phyloP scores from a whole-genome alignment of 2,113 vertebrate genomes.

The Canis aureus region DNA sequence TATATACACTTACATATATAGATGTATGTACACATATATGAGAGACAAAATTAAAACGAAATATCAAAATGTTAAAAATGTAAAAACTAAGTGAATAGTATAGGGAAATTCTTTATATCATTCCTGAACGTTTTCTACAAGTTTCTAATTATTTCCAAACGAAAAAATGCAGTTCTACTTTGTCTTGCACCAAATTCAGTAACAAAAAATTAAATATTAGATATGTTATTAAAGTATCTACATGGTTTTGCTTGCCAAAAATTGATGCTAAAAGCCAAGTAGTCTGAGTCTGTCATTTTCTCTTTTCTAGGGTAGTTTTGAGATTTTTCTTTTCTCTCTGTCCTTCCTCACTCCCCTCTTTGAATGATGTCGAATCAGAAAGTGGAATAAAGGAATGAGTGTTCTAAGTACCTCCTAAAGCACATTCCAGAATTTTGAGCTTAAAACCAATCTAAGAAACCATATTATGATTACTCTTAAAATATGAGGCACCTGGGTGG shows the following conservation, averaged over 20 bases:
- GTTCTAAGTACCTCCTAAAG: slow-evolving; percentile 6
- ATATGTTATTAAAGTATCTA: background rate
- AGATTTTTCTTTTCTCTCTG: background rate
- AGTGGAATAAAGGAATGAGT: background rate
- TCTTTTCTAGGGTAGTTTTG: background rate
- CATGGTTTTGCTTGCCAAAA: background rate
- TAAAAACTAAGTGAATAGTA: background rate
- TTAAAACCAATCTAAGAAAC: slow-evolving; percentile 22
- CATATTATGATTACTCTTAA: background rate
- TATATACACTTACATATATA: background rate
- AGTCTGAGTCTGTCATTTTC: background rate
- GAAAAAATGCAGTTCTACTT: background rate
- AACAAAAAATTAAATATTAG: slow-evolving; percentile 6
- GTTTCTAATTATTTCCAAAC: slow-evolving; percentile 4
- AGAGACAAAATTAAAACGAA: background rate
- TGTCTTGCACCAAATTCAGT: background rate
- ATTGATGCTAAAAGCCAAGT: background rate
- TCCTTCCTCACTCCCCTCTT: background rate
- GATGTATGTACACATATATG: background rate
- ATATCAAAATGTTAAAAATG: background rate
- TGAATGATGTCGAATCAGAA: background rate
- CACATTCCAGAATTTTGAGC: background rate
- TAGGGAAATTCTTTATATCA: background rate
- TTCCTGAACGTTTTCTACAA: background rate
- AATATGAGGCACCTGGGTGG: background rate